Base-by-base conservation (phyloP, 2,888 invertebrate genomes). In the Apamea sordens region DNA sequence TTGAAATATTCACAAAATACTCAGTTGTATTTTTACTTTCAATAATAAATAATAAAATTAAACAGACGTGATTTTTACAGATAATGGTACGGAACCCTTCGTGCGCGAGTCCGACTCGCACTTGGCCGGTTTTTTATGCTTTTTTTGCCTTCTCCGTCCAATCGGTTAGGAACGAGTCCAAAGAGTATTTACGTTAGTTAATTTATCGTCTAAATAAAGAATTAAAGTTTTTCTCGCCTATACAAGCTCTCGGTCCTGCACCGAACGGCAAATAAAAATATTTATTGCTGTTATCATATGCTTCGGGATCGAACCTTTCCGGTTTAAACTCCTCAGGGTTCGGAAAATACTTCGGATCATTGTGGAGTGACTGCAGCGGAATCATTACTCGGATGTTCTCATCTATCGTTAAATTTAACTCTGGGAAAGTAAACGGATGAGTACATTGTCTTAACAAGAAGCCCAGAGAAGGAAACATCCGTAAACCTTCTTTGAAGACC, bases 391-490 rank as follows among this genome's bases (percentile, higher is more conserved):
- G 75, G 0, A 82, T 65, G 21, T 74, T 67, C 32, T 77, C 72
- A 44, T 87, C 86, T 41, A 89, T 89, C 0, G 80, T 83, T 0
- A 89, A 10, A 41, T 84, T 79, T 13, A 89, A 53, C 32, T 87
- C 89, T 13, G 89, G 86, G 64, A 89, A 73, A 8, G 83, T 83
- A 63, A 88, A 91, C 7, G 82, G 86, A 13, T 70, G 84, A 0
- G 89, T 84, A 69, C 93, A 92, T 44, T 83, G 77, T 72, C 93
- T 87, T 0, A 88, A 73, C 0, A 93, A 73, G 41, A 86, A 85
- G 0, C 92, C 93, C 4, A 90, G 68, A 0, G 93, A 88, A 0
- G 93, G 91, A 36, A 91, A 90, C 71, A 90, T 85, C 69, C 93
- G 84, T 76, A 93, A 74, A 0, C 89, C 83, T 80, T 93, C 93